Base-by-base conservation (phyloP, 2,113 vertebrate species). In the Terrapene triunguis region DNA sequence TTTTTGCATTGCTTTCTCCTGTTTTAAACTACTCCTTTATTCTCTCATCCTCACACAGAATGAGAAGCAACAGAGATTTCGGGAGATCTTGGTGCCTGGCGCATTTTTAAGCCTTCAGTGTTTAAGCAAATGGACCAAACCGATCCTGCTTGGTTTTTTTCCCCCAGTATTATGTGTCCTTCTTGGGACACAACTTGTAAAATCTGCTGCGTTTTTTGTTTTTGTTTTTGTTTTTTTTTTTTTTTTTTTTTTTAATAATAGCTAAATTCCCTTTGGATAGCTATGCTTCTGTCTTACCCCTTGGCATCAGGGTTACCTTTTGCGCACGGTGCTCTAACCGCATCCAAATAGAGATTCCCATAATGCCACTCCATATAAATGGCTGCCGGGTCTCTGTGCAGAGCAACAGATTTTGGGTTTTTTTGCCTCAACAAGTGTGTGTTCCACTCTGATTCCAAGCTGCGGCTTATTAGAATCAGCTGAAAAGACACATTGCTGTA, bases 71-170 rank as follows among this genome's bases (percentile, higher is more conserved):
- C 11, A 4, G 38, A 29, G 78, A 38, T 1, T 25, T 35, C 21
- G 82, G 59, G 55, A 44, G 50, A 21, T 12, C 51, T 92, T 29
- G 3, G 50, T 7, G 0, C 44, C 35, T 50, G 78, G 5, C 48
- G 1, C 5, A 1, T n/a, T 62, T 85, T 76, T 78, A 8, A 80
- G 53, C 65, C 54, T 44, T 82, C 38, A 35, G 35, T 42, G 12
- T 93, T 96, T 86, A 82, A 74, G 53, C 84, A 55, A 55, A 76
- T 0, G 94, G 96, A 96, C 97, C 96, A 96, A 95, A 95, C 12
- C 8, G 21, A 14, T 24, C 38, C 44, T 9, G 48, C 86, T 69
- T 69, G n/a, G 0, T 3, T 14, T 81, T 65, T 50, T 59, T 12
- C 24, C 7, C 72, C 65, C 86, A 80, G 81, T 84, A 84, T 88